Evolutionary conservation across 2,113 vertebrate species (phyloP).

Genomic region (Gymnorhina tibicen): DNA sequence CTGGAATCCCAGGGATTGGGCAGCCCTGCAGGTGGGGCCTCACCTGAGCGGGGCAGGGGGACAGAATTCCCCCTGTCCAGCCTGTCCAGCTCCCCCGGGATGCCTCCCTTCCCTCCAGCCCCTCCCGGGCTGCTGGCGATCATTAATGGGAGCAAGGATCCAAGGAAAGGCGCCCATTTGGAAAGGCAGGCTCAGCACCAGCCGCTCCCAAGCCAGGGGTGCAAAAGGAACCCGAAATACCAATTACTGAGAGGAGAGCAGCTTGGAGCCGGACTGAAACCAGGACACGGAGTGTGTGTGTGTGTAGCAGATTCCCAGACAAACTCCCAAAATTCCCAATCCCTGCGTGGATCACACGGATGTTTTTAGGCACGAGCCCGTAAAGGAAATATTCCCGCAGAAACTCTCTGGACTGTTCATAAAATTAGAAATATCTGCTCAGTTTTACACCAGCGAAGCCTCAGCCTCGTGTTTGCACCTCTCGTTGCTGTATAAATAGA

Average conservation of each 20-base stretch:
- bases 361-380: background rate
- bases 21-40: background rate
- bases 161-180: rapidly evolving
- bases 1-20: background rate
- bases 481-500: background rate
- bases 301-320: background rate
- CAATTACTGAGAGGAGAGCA: background rate
- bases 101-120: background rate
- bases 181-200: background rate
- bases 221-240: background rate
- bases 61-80: background rate
- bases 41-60: background rate
- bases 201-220: rapidly evolving
- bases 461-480: background rate
- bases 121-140: background rate
- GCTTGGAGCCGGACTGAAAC: background rate
- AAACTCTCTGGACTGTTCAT: background rate
- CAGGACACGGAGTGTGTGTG: background rate
- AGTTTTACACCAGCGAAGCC: background rate
- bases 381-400: background rate
- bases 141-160: rapidly evolving
- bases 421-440: background rate
- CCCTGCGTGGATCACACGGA: rapidly evolving
- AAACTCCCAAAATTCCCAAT: rapidly evolving
- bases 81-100: background rate